Evolutionary conservation across 2,113 vertebrate genomes (phyloP).

Genomic region (Cavia aperea): DNA sequence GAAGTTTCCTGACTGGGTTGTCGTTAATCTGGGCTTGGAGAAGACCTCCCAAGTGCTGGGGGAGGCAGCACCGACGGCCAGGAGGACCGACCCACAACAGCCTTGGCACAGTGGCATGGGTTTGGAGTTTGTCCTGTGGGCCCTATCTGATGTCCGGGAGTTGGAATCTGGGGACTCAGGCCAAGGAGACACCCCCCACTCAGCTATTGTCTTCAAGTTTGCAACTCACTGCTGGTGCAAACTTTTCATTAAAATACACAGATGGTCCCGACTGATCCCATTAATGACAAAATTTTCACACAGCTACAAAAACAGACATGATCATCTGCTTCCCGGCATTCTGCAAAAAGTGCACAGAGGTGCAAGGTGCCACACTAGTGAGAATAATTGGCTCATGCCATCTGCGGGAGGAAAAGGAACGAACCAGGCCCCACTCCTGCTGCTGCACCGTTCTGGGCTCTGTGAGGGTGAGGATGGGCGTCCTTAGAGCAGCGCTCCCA

Average conservation of each 20-base stretch:
- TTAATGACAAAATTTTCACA: slow-evolving; percentile 85
- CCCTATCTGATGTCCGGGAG: neutral
- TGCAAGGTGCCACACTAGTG: slow-evolving; percentile 75
- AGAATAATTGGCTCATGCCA: slow-evolving; percentile 76
- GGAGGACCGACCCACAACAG: rapidly evolving
- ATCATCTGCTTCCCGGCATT: slow-evolving; percentile 82
- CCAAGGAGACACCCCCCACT: slow-evolving; percentile 51
- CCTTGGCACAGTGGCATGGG: rapidly evolving
- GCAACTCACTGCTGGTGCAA: slow-evolving; percentile 71
- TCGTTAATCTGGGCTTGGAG: neutral
- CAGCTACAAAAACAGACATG: slow-evolving; percentile 78
- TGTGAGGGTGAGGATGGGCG: slow-evolving; percentile 4
- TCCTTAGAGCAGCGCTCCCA: slow-evolving; percentile 33
- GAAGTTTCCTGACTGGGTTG: neutral
- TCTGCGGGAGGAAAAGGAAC: slow-evolving; percentile 69
- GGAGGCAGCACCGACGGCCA: rapidly evolving
- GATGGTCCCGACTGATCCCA: slow-evolving; percentile 84
- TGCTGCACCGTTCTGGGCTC: slow-evolving; percentile 46
- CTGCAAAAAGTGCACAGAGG: slow-evolving; percentile 73
- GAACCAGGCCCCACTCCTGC: neutral
- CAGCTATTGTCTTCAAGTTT: slow-evolving; percentile 72
- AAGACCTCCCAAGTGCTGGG: rapidly evolving
- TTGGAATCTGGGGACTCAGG: neutral
- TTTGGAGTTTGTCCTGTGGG: neutral
- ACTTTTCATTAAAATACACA: slow-evolving; percentile 82